Percentiles rank a stretch among this genome's conserved stretches.
These are phyloP conservation scores for Leptoteleia sp. DNA, from an alignment of 1,140 invertebrate species.

Conservation along the genomic window DNA sequence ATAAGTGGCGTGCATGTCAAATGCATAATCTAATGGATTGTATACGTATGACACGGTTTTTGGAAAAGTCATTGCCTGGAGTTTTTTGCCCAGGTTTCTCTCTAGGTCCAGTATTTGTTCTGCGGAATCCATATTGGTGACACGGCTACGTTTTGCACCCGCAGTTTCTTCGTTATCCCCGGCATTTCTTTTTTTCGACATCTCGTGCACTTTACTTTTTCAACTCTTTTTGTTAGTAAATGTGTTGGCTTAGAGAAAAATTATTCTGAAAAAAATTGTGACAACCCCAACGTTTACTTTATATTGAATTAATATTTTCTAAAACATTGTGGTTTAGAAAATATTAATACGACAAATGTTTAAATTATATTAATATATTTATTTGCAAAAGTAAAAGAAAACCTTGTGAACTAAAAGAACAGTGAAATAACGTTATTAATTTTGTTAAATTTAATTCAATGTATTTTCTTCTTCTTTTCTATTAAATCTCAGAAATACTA, in stretches of 20 bases:
- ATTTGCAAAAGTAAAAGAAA: no score
- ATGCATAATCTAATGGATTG: slow-evolving; percentile 92
- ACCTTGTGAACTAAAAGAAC: no score
- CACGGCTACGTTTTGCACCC: not conserved
- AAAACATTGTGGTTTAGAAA: no score
- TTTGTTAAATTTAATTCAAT: no score
- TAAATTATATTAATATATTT: no score
- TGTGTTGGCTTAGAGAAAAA: no score
- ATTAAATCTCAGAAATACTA: no score
- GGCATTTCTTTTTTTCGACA: slow-evolving; percentile 13
- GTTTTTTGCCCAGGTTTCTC: slow-evolving; percentile 69
- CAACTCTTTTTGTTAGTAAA: not conserved
- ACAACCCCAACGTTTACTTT: no score
- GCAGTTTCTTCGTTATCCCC: not conserved
- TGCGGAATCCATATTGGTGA: slow-evolving; percentile 47
- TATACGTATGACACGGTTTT: slow-evolving; percentile 86
- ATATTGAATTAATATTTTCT: no score
- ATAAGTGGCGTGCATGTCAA: slow-evolving; percentile 86
- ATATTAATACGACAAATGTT: no score
- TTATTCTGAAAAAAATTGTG: slow-evolving; percentile 30
- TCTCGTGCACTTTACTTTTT: not conserved
- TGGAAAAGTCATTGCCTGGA: slow-evolving; percentile 77
- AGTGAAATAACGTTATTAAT: no score
- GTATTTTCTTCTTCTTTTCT: no score
- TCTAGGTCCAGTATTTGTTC: slow-evolving; percentile 75